Evolutionary conservation across 2,888 invertebrate species (phyloP), one percentile per base, ranked within the genome.

Genomic region (Mellilla xanthometata): DNA sequence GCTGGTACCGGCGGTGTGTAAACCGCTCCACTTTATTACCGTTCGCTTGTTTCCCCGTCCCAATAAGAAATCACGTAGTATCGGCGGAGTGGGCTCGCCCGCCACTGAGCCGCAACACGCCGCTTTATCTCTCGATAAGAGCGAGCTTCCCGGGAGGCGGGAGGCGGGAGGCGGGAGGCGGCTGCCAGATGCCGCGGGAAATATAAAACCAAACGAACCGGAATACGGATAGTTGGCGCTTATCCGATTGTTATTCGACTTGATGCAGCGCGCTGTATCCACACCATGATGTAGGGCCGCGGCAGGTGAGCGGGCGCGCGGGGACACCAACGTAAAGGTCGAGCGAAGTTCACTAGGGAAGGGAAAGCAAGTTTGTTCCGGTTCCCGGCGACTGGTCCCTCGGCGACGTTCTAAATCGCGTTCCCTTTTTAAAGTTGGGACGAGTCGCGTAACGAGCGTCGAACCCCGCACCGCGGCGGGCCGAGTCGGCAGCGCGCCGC

Each of bases 391-490:
- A 69, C 76, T 76, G 81, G 74, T 87, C 86, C 88, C 88, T 65
- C 44, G 79, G 67, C 72, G 76, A 58, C 73, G 69, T 81, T 87
- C 81, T 77, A 84, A 88, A 84, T 85, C 84, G 81, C 77, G 81
- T 81, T 81, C 83, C 79, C 82, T 83, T 83, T 81, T 87, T 84
- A 85, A 88, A 88, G 82, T 88, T 84, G 79, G 85, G 85, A 84
- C 85, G 86, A 86, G 83, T 84, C 79, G 72, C 75, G 77, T 88
- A 89, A 89, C 87, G 88, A 87, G 85, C 84, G 87, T 86, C 87
- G 88, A 87, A 86, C 83, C 80, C 79, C 74, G 79, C 40, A 13
- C 12, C n/a, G 10, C 31, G 22, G 6, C 33, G 12, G 24, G 24
- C 29, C 41, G 41, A 29, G 41, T 38, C 32, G 15, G 34, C 38